Conservation (phyloP, 2,113 vertebrate genomes). For the Limnothrissa miodon region DNA sequence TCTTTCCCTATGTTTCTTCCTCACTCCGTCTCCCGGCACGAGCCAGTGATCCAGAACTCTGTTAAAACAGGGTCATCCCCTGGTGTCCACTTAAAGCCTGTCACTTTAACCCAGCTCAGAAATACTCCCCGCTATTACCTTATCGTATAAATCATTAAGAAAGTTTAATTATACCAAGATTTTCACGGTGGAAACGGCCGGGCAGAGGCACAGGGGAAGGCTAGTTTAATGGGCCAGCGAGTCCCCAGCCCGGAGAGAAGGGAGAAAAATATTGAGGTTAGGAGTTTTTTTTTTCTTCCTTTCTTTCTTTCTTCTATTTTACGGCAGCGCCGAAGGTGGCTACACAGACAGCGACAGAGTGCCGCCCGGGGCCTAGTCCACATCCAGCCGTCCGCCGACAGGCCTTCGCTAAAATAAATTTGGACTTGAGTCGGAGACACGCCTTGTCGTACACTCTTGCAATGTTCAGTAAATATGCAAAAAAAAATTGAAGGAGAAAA, state of each 20-base stretch:
- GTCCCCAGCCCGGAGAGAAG: conserved; percentile 76
- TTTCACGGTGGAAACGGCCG: conserved; percentile 76
- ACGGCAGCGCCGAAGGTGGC: background rate
- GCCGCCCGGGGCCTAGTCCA: conserved; percentile 3
- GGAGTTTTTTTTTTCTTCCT: conserved; percentile 60
- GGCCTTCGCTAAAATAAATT: conserved; percentile 4
- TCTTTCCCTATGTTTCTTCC: conserved; percentile 52
- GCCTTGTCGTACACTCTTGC: background rate
- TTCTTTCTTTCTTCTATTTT: background rate
- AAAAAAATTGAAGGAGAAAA: conserved; percentile 28
- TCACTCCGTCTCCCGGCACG: conserved; percentile 59
- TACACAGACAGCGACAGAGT: background rate
- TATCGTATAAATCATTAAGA: conserved; percentile 85
- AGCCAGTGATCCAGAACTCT: conserved; percentile 77
- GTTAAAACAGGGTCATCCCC: conserved; percentile 79
- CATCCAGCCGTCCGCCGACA: background rate
- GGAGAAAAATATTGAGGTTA: conserved; percentile 78
- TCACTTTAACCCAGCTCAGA: conserved; percentile 78
- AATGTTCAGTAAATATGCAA: background rate
- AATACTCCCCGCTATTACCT: conserved; percentile 80
- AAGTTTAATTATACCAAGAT: conserved; percentile 80
- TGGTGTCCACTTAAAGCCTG: conserved; percentile 71
- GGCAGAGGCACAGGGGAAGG: conserved; percentile 78
- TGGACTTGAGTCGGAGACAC: background rate
- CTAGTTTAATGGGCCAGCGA: conserved; percentile 81